These are phyloP conservation scores for Mionectes macconnelli DNA, from an alignment of 2,113 vertebrate genomes.

Conservation along the genomic window DNA sequence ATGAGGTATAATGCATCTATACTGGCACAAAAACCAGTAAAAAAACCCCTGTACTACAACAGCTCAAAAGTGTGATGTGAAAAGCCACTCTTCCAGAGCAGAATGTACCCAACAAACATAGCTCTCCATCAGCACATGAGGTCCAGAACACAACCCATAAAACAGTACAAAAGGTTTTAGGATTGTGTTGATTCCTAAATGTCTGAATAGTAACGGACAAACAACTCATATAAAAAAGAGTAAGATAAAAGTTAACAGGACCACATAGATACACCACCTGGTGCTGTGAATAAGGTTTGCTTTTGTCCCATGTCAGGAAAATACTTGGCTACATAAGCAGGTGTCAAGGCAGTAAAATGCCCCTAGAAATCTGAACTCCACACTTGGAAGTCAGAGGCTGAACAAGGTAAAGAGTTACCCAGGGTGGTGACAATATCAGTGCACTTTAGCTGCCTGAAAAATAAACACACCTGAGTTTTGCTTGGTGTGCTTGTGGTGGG, in stretches of 20 bases:
- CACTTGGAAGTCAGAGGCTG: neutral
- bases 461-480: neutral
- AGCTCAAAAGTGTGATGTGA: neutral
- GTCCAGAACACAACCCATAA: neutral
- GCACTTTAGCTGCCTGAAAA: neutral
- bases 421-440: neutral
- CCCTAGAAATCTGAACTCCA: neutral
- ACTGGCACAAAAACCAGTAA: neutral
- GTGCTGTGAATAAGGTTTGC: neutral
- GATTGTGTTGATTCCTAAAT: rapidly evolving
- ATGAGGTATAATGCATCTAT: neutral
- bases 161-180: neutral
- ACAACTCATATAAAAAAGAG: neutral
- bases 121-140: neutral
- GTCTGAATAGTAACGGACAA: neutral
- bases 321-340: neutral
- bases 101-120: neutral
- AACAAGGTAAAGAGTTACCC: neutral
- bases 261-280: neutral
- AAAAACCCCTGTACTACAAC: neutral
- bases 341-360: neutral
- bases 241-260: neutral
- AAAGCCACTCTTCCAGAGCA: neutral
- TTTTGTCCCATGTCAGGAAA: neutral
- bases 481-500: too few species aligned